Base-by-base conservation (phyloP, 2,888 invertebrate species). In the Nomada flava region DNA sequence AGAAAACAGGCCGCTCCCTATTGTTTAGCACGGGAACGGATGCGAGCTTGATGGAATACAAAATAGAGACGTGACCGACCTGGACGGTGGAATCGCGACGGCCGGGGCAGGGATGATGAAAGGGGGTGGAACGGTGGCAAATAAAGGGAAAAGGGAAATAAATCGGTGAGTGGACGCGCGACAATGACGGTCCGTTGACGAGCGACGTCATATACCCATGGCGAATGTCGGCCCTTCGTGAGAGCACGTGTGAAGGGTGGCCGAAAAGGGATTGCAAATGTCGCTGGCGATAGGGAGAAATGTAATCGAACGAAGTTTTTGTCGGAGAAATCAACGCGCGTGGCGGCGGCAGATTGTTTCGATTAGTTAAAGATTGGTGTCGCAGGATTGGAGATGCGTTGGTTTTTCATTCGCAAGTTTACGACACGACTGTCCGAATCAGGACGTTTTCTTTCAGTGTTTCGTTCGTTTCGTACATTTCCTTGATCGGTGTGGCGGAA, bases 41-140 rank as follows among this genome's bases (percentile, higher is more conserved):
- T 74, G 84, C 79, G 79, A 79, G 86, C 69, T 74, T 85, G 88
- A 88, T 87, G 85, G 89, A 88, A 89, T 88, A 88, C 87, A 85
- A 87, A 88, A 87, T 84, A 87, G 87, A 82, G 77, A 83, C 87
- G 86, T 85, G 88, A 78, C 83, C 83, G 74, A 76, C 68, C 81
- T 84, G 72, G 69, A 42, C 68, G 65, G 57, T n/a, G 62, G 63
- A 57, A 47, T 63, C 10, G 29, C 9, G 11, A 2, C 26, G 65
- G 9, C 4, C 23, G 29, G 15, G 2, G 7, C 10, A 42, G 57
- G 71, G 65, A 76, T 73, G 78, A 67, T 67, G 75, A 74, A 60
- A 67, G 65, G 78, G 47, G 63, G 62, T 42, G 57, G 69, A n/a
- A 71, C 36, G 69, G 36, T 23, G 26, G 59, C 55, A 29, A 52